phyloP scores from a whole-genome alignment of 2,888 invertebrate genomes.

The Furcula furcula region DNA sequence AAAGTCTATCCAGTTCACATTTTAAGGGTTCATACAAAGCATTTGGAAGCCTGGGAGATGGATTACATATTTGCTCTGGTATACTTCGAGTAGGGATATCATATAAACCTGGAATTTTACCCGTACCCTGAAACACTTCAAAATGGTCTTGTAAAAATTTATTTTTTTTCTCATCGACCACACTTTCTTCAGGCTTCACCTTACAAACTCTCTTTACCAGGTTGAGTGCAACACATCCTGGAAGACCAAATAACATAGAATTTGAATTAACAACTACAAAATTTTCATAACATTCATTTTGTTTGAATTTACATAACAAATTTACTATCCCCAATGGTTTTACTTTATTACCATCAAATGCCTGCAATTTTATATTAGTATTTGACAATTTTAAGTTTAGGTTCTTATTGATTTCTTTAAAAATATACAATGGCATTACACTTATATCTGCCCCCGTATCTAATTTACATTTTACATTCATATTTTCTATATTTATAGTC shows the following conservation, averaged over 20 bases:
- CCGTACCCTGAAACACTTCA: background rate
- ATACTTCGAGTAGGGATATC: constrained; percentile 2
- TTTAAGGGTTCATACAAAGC: background rate
- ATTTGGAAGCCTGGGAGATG: background rate
- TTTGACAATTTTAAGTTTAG: background rate
- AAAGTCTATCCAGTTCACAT: constrained; percentile 1
- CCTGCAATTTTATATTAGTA: no score
- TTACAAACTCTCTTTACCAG: constrained; percentile 10
- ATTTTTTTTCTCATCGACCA: no score
- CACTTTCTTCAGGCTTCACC: no score
- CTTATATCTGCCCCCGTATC: constrained; percentile 16
- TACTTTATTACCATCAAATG: constrained; percentile 1
- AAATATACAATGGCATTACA: constrained; percentile 8
- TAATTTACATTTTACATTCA: constrained; percentile 7
- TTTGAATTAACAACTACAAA: constrained; percentile 11
- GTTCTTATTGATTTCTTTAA: background rate
- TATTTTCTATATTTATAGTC: background rate
- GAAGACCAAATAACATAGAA: constrained; percentile 10
- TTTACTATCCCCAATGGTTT: constrained; percentile 3
- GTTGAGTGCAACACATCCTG: constrained; percentile 8
- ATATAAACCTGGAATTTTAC: background rate
- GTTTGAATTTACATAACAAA: constrained; percentile 9
- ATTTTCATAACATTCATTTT: constrained; percentile 10
- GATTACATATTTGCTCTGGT: constrained; percentile 1
- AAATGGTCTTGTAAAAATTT: constrained; percentile 1